Evolutionary conservation across 2,888 invertebrate species (phyloP), one percentile per base, ranked within the genome.

Genomic region (Eurois occulta): DNA sequence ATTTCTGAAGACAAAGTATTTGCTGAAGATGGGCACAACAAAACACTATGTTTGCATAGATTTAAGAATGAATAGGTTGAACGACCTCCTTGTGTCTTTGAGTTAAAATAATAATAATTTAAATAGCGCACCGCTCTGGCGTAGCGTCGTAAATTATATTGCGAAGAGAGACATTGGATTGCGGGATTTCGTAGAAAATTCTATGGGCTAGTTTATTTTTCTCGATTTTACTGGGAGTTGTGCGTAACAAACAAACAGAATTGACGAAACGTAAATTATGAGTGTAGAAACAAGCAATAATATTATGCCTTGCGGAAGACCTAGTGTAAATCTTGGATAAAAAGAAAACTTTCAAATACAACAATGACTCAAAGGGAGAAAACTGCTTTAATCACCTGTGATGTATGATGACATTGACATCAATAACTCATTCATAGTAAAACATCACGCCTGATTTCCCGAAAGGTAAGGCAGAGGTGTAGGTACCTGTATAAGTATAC

Each of bases 11-110:
- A 77, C 78, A 72, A 74, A 71, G 18, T 67, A 62, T 78, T 72
- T 66, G 10, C 73, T 70, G 32, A 84, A 73, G 58, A 75, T 72
- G 62, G 71, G 43, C 41, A 65, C 66, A 68, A 85, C 74, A 77
- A 76, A 75, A 71, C 69, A 79, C 65, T 13, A 28, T 58, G 75
- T 84, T 80, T 80, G 46, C 48, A 65, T 68, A 75, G 65, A 86
- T 87, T 90, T 88, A 89, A 88, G 91, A 92, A 92, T 92, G 92
- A 91, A 90, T 86, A 75, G 83, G 93, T 92, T 92, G 91, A 93
- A 91, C 64, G 91, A 91, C 90, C 93, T 90, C 86, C 83, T 41
- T 43, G 65, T 82, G 88, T 85, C 86, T 90, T 89, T 89, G 89
- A 86, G 83, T 86, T 87, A 87, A 89, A 86, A 81, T 85, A 89